phyloP scores from a whole-genome alignment of 2,797 vertebrate genomes.

The Ptychadena robeensis region DNA sequence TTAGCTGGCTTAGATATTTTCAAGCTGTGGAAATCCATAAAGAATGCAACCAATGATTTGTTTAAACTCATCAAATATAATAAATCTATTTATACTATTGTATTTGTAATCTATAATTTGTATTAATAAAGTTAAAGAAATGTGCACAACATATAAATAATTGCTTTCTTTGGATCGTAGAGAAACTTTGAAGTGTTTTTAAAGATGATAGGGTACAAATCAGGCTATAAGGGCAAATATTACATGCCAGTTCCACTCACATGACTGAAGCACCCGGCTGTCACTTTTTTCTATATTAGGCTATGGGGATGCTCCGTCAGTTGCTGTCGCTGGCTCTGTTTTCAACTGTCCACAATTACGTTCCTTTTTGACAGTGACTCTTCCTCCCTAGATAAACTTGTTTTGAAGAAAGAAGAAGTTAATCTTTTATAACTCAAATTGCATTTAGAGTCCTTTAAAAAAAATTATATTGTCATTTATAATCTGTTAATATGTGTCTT shows the following conservation, averaged over 20 bases:
- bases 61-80: no score
- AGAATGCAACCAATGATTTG: no score
- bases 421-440: constrained; percentile 6
- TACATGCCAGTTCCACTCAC: background rate
- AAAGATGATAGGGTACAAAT: background rate
- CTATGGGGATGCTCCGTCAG: constrained; percentile 37
- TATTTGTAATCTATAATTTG: no score
- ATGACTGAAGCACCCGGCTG: constrained; percentile 13
- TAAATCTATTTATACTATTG: no score
- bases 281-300: constrained; percentile 31
- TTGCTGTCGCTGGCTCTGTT: constrained; percentile 37
- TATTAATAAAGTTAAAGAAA: no score
- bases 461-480: background rate
- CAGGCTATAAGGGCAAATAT: background rate
- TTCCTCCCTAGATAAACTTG: constrained; percentile 15
- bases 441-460: background rate
- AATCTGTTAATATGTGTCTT: background rate
- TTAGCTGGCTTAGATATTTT: no score
- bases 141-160: background rate
- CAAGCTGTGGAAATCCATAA: no score
- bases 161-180: background rate
- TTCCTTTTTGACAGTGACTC: constrained; percentile 37
- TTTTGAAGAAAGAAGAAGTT: background rate
- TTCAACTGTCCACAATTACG: constrained; percentile 33
- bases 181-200: background rate